Conservation (phyloP, 2,888 invertebrate species). For the Apodemia zela region DNA sequence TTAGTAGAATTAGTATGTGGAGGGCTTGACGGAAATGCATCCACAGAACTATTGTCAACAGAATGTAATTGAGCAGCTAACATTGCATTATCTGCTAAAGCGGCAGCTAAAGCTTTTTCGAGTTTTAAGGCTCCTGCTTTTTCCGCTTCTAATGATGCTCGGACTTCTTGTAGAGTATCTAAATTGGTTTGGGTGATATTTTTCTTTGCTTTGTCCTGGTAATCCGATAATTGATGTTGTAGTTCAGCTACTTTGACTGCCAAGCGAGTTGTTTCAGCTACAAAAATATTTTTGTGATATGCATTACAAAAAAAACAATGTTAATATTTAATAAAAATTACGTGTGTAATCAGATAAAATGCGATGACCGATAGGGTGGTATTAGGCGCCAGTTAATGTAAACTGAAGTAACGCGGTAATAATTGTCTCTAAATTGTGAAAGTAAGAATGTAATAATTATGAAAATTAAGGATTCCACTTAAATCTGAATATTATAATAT, state of each 20-base stretch:
- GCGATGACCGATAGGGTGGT: no score
- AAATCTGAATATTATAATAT: no score
- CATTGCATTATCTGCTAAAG: constrained; percentile 56
- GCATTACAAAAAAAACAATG: no score
- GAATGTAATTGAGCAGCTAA: constrained; percentile 50
- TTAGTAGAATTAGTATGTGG: constrained; percentile 36
- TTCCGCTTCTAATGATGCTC: constrained; percentile 57
- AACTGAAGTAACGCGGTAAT: no score
- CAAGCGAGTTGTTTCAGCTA: constrained; percentile 60
- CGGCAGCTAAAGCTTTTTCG: constrained; percentile 56
- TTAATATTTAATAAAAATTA: no score
- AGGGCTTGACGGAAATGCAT: constrained; percentile 28
- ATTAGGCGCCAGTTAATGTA: no score
- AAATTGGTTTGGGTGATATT: constrained; percentile 36
- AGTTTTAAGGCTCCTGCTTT: constrained; percentile 52
- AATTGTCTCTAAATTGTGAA: no score
- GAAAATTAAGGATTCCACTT: no score
- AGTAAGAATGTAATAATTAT: no score
- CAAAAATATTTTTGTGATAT: constrained; percentile 26
- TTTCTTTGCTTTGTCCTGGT: constrained; percentile 30
- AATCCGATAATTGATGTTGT: constrained; percentile 41
- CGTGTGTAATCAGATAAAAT: no score
- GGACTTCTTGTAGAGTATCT: constrained; percentile 48
- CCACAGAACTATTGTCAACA: constrained; percentile 40
- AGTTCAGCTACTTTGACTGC: constrained; percentile 49